Evolutionary conservation across 1,140 invertebrate species (phyloP).

Genomic region (Antheraea mylitta): DNA sequence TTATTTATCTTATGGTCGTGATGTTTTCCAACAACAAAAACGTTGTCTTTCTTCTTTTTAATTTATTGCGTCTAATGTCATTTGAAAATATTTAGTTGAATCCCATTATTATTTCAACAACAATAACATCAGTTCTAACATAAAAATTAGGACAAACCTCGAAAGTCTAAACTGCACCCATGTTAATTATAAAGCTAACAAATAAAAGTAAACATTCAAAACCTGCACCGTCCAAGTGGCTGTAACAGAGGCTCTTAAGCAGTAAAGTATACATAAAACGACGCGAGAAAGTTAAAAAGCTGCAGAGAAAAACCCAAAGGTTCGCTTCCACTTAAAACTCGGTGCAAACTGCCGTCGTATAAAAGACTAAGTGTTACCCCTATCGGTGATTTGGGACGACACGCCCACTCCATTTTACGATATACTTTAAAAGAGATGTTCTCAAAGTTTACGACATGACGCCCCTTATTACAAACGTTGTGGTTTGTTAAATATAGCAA

Average conservation of each 20-base stretch:
- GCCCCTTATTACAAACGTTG: not conserved
- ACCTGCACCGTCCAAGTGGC: slow-evolving; percentile 14
- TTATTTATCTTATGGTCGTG: no score
- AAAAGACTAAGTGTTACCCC: slow-evolving; percentile 44
- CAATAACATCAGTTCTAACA: not conserved
- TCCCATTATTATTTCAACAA: no score
- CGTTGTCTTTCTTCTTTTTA: no score
- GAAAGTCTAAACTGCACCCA: not conserved
- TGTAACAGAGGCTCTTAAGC: slow-evolving; percentile 26
- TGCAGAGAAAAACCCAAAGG: slow-evolving; percentile 34
- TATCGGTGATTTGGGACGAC: slow-evolving; percentile 32
- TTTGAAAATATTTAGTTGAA: no score
- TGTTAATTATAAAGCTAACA: slow-evolving; percentile 8
- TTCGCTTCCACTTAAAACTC: slow-evolving; percentile 63
- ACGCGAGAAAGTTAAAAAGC: slow-evolving; percentile 39
- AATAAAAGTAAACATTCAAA: slow-evolving; percentile 19
- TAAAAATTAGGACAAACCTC: not conserved
- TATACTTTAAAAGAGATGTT: slow-evolving; percentile 15
- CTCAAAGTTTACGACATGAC: slow-evolving; percentile 3
- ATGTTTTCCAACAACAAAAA: no score
- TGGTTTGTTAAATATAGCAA: not conserved
- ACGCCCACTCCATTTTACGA: slow-evolving; percentile 23
- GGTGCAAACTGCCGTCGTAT: slow-evolving; percentile 43
- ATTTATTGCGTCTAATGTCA: no score
- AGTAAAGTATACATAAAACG: slow-evolving; percentile 46